Evolutionary conservation across 2,113 vertebrate genomes (phyloP).

Genomic region (Caretta caretta): DNA sequence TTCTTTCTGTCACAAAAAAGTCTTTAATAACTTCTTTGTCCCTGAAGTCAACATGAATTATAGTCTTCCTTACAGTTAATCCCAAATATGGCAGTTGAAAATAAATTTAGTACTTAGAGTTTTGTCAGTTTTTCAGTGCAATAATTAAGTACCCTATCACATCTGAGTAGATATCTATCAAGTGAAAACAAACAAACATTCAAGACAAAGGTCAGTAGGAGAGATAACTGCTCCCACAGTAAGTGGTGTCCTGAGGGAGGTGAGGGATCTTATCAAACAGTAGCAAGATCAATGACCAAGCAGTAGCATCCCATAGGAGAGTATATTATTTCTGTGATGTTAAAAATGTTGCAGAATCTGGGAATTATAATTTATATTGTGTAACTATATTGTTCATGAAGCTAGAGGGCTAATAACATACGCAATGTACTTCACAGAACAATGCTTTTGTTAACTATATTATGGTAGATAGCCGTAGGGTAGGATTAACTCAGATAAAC

Average conservation of each 20-base stretch:
- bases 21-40: background rate
- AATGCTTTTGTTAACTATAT: background rate
- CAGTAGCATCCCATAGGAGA: accelerated
- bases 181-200: background rate
- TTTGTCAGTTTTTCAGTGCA: background rate
- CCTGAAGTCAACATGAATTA: slow-evolving; percentile 11
- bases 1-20: background rate
- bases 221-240: background rate
- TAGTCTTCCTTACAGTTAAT: background rate
- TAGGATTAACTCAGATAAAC: background rate
- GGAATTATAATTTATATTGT: background rate
- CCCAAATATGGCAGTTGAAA: background rate
- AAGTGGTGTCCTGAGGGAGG: background rate
- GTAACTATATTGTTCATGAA: background rate
- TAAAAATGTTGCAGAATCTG: background rate
- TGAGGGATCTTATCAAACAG: background rate
- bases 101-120: background rate
- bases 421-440: background rate
- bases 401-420: background rate
- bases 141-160: background rate
- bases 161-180: background rate
- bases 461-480: background rate
- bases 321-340: background rate
- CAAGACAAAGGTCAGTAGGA: background rate
- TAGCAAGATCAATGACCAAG: background rate